These are phyloP conservation scores for Megalops atlanticus DNA, from an alignment of 2,113 vertebrate genomes.

Conservation along the genomic window DNA sequence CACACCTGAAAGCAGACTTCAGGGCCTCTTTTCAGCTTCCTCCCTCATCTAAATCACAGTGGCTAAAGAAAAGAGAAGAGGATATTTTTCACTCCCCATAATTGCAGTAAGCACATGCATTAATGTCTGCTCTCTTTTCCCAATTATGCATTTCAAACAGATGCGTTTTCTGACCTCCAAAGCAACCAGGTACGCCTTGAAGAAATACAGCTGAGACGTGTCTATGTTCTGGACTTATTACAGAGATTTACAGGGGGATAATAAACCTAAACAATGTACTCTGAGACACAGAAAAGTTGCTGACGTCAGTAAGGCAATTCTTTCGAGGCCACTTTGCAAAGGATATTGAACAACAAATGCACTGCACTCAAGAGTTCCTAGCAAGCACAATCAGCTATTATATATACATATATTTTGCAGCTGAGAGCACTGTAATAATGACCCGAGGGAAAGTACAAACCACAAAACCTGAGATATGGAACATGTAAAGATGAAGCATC, in stretches of 20 bases:
- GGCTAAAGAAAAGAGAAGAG: not conserved
- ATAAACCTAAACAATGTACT: conserved; percentile 25
- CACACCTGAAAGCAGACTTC: conserved; percentile 11
- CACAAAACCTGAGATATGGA: not conserved
- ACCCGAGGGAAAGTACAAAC: not conserved
- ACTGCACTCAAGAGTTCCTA: not conserved
- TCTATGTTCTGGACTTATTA: conserved; percentile 28
- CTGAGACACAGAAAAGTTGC: conserved; percentile 21
- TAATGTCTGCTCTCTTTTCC: not conserved
- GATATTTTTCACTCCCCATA: not conserved
- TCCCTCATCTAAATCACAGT: not conserved
- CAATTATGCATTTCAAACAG: not conserved
- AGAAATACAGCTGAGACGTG: conserved; percentile 8
- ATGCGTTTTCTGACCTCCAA: not conserved
- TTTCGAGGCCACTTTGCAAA: conserved; percentile 1
- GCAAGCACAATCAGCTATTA: not conserved
- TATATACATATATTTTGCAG: not conserved
- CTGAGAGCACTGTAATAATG: conserved; percentile 10
- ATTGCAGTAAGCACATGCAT: not conserved
- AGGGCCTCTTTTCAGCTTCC: not conserved
- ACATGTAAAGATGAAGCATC: not conserved
- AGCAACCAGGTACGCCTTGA: conserved; percentile 14
- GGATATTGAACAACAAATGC: not conserved
- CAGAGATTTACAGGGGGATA: conserved; percentile 25
- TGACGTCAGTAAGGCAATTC: conserved; percentile 8